Base-by-base conservation (phyloP, 2,797 vertebrate genomes). In the Lepus oiostolus region DNA sequence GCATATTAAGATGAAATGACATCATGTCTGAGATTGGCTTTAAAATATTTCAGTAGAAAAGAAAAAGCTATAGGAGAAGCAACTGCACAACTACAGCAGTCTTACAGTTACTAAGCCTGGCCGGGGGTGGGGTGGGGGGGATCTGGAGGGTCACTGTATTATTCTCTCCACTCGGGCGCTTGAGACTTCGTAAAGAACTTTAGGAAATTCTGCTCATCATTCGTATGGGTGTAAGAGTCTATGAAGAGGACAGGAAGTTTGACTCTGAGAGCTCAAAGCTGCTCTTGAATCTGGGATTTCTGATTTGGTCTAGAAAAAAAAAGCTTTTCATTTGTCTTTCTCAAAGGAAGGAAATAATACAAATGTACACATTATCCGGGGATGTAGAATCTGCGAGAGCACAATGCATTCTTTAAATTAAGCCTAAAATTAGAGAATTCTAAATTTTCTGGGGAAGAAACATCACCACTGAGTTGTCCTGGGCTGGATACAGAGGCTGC, bases 341-440 rank as follows among this genome's bases (percentile, higher is more conserved):
- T 83, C 71, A 71, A 85, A 85, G 63, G 63, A 81, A 90, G 47
- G 54, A 85, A 60, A 91, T 42, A 75, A 81, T 62, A 52, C 24
- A 94, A 77, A 83, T 50, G 52, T n/a, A 62, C 2, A 50, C 6
- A 16, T 10, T 76, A 13, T 52, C 77, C 50, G 74, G 52, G 47
- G 28, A 88, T 26, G 30, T 30, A 17, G 19, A 76, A 67, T 90
- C 16, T 54, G 42, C 50, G 47, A 22, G 13, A 63, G 81, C 30
- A 87, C 9, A 84, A 62, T 12, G 42, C 5, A 16, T 21, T 42
- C 60, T 85, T 75, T 60, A 85, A 82, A 19, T 28, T 85, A 60
- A 74, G 47, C 14, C 30, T 82, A 54, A 87, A 93, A 72, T 79
- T 11, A 89, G 62, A 87, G 65, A 74, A 71, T 71, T 87, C 67